Conservation (phyloP, 2,113 vertebrate species). For the Cariama cristata region DNA sequence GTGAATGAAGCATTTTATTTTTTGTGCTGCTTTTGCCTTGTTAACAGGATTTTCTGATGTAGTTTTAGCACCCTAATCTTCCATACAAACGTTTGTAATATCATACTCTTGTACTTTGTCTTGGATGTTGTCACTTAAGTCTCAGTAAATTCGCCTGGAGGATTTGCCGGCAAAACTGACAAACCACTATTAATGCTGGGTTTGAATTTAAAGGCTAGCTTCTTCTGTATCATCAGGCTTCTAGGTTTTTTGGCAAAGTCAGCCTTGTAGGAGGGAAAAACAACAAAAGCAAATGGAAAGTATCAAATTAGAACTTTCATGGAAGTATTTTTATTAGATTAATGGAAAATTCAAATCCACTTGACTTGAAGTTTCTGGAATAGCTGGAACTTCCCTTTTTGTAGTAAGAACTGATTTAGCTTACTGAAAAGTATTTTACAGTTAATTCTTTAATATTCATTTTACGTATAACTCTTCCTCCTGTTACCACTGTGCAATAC, state of each 20-base stretch:
- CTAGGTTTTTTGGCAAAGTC: neutral
- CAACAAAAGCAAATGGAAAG: neutral
- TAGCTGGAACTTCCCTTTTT: neutral
- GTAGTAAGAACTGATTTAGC: slow-evolving; percentile 41
- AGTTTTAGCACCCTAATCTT: slow-evolving; percentile 45
- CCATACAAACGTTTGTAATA: slow-evolving; percentile 1
- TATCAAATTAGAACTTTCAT: neutral
- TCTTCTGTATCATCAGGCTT: neutral
- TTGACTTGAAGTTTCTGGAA: slow-evolving; percentile 54
- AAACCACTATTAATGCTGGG: neutral
- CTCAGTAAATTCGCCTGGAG: slow-evolving; percentile 6
- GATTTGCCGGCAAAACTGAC: slow-evolving; percentile 39
- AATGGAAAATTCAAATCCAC: slow-evolving; percentile 55
- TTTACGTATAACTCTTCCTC: slow-evolving; percentile 43
- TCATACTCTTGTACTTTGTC: neutral
- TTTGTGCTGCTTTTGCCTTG: slow-evolving; percentile 35
- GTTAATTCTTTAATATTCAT: slow-evolving; percentile 71
- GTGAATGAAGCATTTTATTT: neutral
- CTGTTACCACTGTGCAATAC: slow-evolving; percentile 56
- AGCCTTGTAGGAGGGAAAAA: neutral
- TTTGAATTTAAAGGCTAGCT: slow-evolving; percentile 14
- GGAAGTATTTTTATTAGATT: slow-evolving; percentile 32
- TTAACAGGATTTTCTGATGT: slow-evolving; percentile 50
- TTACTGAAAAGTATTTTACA: slow-evolving; percentile 44
- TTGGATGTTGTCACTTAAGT: slow-evolving; percentile 30